phyloP scores from a whole-genome alignment of 2,113 vertebrate species.

The Brachionichthys hirsutus region DNA sequence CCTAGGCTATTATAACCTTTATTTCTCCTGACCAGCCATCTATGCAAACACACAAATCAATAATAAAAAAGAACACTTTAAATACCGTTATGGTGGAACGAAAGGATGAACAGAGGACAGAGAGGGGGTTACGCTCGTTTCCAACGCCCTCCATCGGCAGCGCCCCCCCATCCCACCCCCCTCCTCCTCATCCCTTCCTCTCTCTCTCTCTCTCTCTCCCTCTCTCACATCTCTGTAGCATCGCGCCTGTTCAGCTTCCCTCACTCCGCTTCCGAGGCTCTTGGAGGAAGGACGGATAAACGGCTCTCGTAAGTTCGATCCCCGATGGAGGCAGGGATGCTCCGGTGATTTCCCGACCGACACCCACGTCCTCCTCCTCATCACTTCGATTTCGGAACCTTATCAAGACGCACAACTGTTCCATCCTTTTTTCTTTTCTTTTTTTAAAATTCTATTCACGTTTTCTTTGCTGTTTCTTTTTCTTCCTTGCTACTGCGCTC shows the following conservation, averaged over 20 bases:
- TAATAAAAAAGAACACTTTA: too few species aligned
- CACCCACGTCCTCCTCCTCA: slow-evolving; percentile 29
- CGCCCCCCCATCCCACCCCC: slow-evolving; percentile 5
- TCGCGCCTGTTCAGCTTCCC: slow-evolving; percentile 31
- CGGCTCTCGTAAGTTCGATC: slow-evolving; percentile 49
- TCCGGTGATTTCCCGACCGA: slow-evolving; percentile 51
- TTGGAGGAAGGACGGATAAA: slow-evolving; percentile 64
- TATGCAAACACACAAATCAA: not conserved
- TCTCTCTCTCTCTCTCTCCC: slow-evolving; percentile 3
- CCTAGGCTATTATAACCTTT: not conserved
- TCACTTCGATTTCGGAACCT: slow-evolving; percentile 37
- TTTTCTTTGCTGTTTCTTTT: not conserved
- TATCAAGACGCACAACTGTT: slow-evolving; percentile 13
- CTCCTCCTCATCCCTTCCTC: not conserved
- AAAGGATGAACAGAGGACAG: not conserved
- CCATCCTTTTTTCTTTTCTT: not conserved
- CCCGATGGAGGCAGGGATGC: slow-evolving; percentile 53
- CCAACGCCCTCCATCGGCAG: slow-evolving; percentile 68
- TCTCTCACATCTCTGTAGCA: slow-evolving; percentile 10
- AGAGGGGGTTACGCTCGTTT: slow-evolving; percentile 54
- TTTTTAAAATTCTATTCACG: not conserved
- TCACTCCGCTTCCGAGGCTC: slow-evolving; percentile 63
- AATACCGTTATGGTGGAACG: too few species aligned
- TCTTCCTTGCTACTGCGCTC: slow-evolving; percentile 20
- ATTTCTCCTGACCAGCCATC: too few species aligned